phyloP scores from a whole-genome alignment of 2,113 vertebrate species.

The Tachysurus fulvidraco region DNA sequence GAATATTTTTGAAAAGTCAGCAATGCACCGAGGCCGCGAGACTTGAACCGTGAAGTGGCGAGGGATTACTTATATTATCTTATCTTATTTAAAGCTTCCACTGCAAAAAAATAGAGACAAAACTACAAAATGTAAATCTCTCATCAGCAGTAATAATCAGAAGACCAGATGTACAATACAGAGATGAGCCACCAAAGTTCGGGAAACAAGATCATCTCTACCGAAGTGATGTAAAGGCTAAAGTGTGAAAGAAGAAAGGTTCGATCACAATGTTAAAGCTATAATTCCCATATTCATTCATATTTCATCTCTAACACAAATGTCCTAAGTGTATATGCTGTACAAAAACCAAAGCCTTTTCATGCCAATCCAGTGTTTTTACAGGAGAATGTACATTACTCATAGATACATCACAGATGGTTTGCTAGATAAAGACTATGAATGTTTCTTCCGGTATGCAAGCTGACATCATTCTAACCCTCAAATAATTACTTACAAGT shows the following conservation, averaged over 20 bases:
- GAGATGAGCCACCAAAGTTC: not conserved
- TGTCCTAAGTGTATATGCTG: no score
- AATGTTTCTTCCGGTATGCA: not conserved
- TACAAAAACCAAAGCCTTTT: not conserved
- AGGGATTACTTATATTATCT: no score
- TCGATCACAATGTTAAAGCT: no score
- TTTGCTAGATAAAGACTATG: not conserved
- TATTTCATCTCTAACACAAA: no score
- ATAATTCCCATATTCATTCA: no score
- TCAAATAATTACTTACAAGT: not conserved
- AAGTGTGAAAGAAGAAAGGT: not conserved
- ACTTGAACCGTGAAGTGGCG: no score
- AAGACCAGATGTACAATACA: not conserved
- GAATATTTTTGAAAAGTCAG: no score
- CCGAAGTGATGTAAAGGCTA: not conserved
- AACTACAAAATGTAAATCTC: not conserved
- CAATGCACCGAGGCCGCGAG: no score
- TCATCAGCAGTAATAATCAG: not conserved
- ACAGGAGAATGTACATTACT: not conserved
- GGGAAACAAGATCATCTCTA: not conserved
- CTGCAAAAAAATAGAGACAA: not conserved
- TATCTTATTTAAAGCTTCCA: not conserved
- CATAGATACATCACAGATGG: not conserved
- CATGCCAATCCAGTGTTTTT: not conserved
- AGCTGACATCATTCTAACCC: not conserved